Conservation (phyloP, 2,888 invertebrate species). For the Neoitamus cyanurus region DNA sequence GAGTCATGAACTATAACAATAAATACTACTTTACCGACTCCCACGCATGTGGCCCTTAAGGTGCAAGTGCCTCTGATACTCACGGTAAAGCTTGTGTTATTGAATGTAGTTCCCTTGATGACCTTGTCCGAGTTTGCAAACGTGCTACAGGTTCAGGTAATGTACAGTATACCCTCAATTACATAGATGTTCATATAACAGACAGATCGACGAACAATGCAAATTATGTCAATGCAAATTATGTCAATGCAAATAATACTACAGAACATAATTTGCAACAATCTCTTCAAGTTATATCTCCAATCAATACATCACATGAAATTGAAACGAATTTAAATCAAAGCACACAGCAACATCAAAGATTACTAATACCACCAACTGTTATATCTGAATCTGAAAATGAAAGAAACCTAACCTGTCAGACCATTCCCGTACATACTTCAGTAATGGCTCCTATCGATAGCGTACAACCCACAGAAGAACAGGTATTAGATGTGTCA, state of each 20-base stretch:
- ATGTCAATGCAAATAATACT: too few relatives aligned
- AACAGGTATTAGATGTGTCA: background rate
- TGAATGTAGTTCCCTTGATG: conserved; percentile 38
- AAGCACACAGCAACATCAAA: background rate
- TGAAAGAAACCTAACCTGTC: background rate
- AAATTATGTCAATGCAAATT: too few relatives aligned
- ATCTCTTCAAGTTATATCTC: too few relatives aligned
- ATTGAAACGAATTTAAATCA: too few relatives aligned
- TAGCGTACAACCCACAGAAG: background rate
- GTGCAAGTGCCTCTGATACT: conserved; percentile 45
- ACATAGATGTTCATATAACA: background rate
- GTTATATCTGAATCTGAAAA: background rate
- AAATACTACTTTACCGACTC: conserved; percentile 55
- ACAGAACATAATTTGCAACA: too few relatives aligned
- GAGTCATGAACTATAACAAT: too few relatives aligned
- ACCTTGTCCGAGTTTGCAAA: conserved; percentile 26
- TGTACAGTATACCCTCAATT: background rate
- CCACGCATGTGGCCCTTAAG: conserved; percentile 55
- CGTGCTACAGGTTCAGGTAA: background rate
- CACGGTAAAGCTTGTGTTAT: conserved; percentile 45
- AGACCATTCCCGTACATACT: background rate
- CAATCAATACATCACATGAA: too few relatives aligned
- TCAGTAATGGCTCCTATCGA: conserved; percentile 38
- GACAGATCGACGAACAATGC: background rate
- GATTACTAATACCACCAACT: background rate